Conservation (phyloP, 2,113 vertebrate species). For the Galemys pyrenaicus region DNA sequence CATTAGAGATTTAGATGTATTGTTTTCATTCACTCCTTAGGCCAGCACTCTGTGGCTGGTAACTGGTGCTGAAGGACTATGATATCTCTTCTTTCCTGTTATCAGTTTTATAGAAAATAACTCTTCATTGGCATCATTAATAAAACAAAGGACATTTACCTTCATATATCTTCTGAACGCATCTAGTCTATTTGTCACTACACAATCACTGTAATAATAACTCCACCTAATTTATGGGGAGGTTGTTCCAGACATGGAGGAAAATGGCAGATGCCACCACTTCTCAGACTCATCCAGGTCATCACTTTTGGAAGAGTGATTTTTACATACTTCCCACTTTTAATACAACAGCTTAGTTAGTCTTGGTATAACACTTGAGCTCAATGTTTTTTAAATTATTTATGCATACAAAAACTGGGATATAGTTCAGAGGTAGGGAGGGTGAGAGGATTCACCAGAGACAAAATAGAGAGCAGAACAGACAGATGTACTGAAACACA, state of each 20-base stretch:
- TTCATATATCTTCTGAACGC: not conserved
- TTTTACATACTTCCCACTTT: not conserved
- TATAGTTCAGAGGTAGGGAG: too few relatives aligned
- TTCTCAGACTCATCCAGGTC: not conserved
- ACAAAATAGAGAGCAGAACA: too few relatives aligned
- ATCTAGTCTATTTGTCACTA: not conserved
- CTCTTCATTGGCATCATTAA: not conserved
- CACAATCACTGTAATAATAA: not conserved
- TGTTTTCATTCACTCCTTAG: not conserved
- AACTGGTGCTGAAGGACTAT: not conserved
- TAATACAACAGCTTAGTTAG: too few relatives aligned
- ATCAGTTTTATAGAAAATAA: not conserved
- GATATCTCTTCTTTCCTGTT: not conserved
- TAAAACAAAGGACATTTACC: not conserved
- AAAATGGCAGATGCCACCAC: not conserved
- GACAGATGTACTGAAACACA: too few relatives aligned
- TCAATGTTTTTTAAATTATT: too few relatives aligned
- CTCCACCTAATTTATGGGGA: fast-evolving
- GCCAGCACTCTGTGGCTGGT: not conserved
- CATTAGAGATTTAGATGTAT: not conserved
- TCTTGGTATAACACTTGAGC: not conserved
- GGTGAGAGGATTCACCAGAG: too few relatives aligned
- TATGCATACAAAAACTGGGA: too few relatives aligned
- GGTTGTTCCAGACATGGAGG: not conserved
- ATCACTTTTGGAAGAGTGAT: not conserved